Evolutionary conservation across 2,113 vertebrate species (phyloP).

Genomic region (Pipa parva): DNA sequence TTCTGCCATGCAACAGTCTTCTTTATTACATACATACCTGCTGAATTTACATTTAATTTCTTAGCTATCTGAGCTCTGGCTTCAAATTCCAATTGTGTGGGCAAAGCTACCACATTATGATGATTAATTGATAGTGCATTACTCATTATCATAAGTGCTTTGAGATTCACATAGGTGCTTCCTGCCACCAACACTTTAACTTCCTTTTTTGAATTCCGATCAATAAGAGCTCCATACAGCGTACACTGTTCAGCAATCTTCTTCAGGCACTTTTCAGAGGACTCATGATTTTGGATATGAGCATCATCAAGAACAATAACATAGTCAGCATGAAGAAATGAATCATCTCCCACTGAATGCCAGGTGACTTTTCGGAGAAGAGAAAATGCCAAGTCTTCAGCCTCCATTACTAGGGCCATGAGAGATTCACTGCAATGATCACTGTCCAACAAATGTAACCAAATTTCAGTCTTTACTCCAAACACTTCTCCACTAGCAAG

Average conservation of each 20-base stretch:
- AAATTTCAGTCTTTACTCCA: constrained; percentile 58
- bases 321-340: constrained; percentile 72
- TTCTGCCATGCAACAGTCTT: background rate
- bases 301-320: constrained; percentile 78
- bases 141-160: constrained; percentile 63
- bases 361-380: constrained; percentile 63
- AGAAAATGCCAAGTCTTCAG: constrained; percentile 64
- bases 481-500: constrained; percentile 72
- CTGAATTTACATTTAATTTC: constrained; percentile 62
- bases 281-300: constrained; percentile 27
- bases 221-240: constrained; percentile 69
- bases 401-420: constrained; percentile 57
- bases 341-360: constrained; percentile 61
- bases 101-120: constrained; percentile 67
- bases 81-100: constrained; percentile 69
- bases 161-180: constrained; percentile 72
- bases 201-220: constrained; percentile 61
- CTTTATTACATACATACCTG: constrained; percentile 60
- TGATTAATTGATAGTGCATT: constrained; percentile 56
- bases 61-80: constrained; percentile 70
- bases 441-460: constrained; percentile 74
- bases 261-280: constrained; percentile 47
- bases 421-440: constrained; percentile 52
- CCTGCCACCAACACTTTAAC: constrained; percentile 78
- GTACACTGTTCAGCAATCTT: constrained; percentile 58